These are phyloP conservation scores for Hemicordylus capensis DNA, from an alignment of 2,113 vertebrate species.

Conservation along the genomic window DNA sequence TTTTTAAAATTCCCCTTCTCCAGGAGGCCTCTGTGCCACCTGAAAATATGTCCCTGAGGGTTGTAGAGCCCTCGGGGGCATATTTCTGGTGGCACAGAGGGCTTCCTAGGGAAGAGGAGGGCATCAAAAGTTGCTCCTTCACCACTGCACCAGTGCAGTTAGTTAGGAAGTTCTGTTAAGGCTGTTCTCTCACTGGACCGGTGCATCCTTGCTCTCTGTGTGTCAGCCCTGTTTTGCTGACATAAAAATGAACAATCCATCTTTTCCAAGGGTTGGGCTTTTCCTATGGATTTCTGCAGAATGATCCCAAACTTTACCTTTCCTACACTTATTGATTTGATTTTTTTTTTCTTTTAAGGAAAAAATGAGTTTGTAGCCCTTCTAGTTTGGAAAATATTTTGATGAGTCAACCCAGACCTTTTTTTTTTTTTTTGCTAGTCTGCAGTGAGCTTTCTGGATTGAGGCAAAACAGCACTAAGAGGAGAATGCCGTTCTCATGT, in stretches of 20 bases:
- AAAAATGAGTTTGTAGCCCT: conserved; percentile 67
- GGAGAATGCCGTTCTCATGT: conserved; percentile 54
- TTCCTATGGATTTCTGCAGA: conserved; percentile 67
- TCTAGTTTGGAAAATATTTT: conserved; percentile 65
- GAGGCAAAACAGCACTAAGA: conserved; percentile 53
- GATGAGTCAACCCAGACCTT: conserved; percentile 56
- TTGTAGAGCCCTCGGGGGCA: too few species aligned
- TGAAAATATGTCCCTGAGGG: too few species aligned
- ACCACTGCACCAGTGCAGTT: too few species aligned
- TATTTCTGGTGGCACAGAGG: too few species aligned
- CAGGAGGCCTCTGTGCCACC: too few species aligned
- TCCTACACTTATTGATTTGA: not conserved
- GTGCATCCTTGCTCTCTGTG: too few species aligned
- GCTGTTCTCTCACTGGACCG: too few species aligned
- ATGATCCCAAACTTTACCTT: conserved; percentile 56
- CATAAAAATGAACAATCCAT: conserved; percentile 52
- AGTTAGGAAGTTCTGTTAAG: too few species aligned
- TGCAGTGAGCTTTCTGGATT: conserved; percentile 65
- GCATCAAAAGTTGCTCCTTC: too few species aligned
- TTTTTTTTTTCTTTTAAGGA: conserved; percentile 2
- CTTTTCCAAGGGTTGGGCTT: conserved; percentile 52
- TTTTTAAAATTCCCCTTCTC: too few species aligned
- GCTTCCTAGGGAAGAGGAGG: too few species aligned
- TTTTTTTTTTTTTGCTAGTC: conserved; percentile 49
- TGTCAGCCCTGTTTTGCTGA: conserved; percentile 60